Percentiles rank a stretch among this genome's conserved stretches.
phyloP scores from a whole-genome alignment of 2,888 invertebrate species.

The Trissoscelio sp. region DNA sequence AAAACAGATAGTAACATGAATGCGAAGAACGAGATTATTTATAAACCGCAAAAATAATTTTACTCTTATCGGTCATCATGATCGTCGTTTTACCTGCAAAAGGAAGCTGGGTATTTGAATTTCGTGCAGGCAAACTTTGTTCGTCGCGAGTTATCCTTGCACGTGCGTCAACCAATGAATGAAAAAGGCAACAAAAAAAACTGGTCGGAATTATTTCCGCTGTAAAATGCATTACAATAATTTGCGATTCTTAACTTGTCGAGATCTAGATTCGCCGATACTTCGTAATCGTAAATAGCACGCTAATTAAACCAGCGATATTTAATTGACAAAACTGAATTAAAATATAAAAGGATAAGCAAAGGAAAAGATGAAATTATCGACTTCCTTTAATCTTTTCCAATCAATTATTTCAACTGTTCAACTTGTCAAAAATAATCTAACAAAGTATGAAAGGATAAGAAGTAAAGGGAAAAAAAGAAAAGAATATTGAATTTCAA shows the following conservation, averaged over 20 bases:
- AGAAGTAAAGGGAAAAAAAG: too few species aligned
- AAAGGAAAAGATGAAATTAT: too few species aligned
- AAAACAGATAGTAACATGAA: too few species aligned
- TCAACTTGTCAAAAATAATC: too few species aligned
- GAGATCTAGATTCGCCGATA: slow-evolving; percentile 16
- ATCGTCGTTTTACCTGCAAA: slow-evolving; percentile 38
- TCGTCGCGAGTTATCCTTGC: slow-evolving; percentile 33
- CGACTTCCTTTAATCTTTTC: too few species aligned
- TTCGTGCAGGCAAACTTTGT: slow-evolving; percentile 41
- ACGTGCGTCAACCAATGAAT: slow-evolving; percentile 32
- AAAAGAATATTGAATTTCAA: slow-evolving; percentile 32
- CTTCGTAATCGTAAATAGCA: slow-evolving; percentile 6
- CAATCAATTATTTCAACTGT: too few species aligned
- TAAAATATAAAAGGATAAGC: background rate
- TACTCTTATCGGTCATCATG: slow-evolving; percentile 24
- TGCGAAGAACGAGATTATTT: slow-evolving; percentile 17
- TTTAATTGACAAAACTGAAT: slow-evolving; percentile 7
- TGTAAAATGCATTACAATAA: slow-evolving; percentile 38
- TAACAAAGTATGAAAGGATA: too few species aligned
- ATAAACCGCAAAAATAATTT: slow-evolving; percentile 30
- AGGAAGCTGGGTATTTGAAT: slow-evolving; percentile 44
- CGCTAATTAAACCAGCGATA: slow-evolving; percentile 24
- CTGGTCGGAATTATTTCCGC: slow-evolving; percentile 32
- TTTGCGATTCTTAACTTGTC: slow-evolving; percentile 25
- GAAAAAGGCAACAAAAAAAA: slow-evolving; percentile 18